phyloP scores from a whole-genome alignment of 2,888 invertebrate species.

The Apodemia hepburni region DNA sequence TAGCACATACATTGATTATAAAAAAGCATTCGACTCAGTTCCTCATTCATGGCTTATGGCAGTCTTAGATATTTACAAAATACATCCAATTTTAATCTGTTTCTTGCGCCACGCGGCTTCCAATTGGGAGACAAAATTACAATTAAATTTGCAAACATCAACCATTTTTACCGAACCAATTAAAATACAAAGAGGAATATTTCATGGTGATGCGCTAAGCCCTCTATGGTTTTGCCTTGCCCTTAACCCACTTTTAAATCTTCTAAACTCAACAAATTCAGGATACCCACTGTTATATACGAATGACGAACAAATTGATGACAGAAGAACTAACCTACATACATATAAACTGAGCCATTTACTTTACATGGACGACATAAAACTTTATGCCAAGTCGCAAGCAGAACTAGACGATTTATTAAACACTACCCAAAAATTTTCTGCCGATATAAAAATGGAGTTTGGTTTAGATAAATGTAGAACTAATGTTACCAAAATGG shows the following conservation, averaged over 20 bases:
- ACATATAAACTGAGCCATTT: background rate
- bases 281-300: background rate
- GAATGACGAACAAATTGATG: background rate
- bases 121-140: too few species aligned
- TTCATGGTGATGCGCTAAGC: background rate
- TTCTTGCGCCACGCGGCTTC: too few species aligned
- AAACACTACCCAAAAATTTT: too few species aligned
- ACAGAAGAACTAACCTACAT: too few species aligned
- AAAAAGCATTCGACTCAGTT: background rate
- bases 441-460: too few species aligned
- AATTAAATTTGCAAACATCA: too few species aligned
- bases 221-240: background rate
- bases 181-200: background rate
- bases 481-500: too few species aligned
- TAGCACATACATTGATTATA: background rate
- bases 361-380: background rate
- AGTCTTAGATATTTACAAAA: background rate
- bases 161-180: background rate
- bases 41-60: background rate
- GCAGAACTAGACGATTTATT: too few species aligned
- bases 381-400: background rate
- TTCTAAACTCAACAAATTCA: background rate
- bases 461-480: too few species aligned
- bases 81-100: too few species aligned
- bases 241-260: background rate